phyloP scores from a whole-genome alignment of 2,888 invertebrate genomes.

The Odontothrips loti region DNA sequence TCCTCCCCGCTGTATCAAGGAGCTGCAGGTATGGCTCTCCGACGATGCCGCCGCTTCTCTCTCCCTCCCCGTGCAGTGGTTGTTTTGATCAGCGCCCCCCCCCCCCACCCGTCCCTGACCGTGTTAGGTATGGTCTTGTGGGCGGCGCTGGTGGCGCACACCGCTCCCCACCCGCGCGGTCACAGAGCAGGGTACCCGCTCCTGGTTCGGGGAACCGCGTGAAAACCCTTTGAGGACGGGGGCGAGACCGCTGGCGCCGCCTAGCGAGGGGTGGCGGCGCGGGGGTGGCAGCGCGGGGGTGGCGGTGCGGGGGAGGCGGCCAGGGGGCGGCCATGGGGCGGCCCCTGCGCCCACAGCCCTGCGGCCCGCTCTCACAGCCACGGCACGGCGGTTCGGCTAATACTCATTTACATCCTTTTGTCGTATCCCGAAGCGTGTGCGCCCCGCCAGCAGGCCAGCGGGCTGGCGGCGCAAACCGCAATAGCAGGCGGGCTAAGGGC shows the following conservation, averaged over 20 bases:
- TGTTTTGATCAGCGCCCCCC: not conserved
- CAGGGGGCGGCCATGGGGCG: too few relatives aligned
- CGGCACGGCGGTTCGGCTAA: not conserved
- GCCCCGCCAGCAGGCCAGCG: not conserved
- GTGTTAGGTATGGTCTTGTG: not conserved
- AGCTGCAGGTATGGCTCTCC: not conserved
- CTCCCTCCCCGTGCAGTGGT: not conserved
- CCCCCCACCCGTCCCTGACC: not conserved
- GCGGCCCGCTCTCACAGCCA: not conserved
- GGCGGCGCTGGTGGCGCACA: not conserved
- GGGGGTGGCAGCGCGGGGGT: too few relatives aligned
- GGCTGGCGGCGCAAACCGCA: not conserved
- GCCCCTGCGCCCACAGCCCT: too few relatives aligned
- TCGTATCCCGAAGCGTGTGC: slow-evolving; percentile 16
- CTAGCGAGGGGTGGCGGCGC: not conserved
- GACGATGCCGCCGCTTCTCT: not conserved
- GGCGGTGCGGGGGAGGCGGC: not conserved
- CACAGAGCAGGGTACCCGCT: not conserved
- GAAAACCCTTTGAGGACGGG: not conserved
- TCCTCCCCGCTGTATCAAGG: too few relatives aligned
- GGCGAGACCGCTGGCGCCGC: not conserved
- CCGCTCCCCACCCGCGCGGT: not conserved
- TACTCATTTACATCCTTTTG: slow-evolving; percentile 23
- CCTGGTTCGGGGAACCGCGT: not conserved
- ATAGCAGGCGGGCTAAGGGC: too few relatives aligned